A percentile compares a stretch with the other conserved stretches of the same genome.
These are phyloP conservation scores for Arbacia lixula DNA, from an alignment of 53 echinoderm and acorn worm species.

Conservation along the genomic window DNA sequence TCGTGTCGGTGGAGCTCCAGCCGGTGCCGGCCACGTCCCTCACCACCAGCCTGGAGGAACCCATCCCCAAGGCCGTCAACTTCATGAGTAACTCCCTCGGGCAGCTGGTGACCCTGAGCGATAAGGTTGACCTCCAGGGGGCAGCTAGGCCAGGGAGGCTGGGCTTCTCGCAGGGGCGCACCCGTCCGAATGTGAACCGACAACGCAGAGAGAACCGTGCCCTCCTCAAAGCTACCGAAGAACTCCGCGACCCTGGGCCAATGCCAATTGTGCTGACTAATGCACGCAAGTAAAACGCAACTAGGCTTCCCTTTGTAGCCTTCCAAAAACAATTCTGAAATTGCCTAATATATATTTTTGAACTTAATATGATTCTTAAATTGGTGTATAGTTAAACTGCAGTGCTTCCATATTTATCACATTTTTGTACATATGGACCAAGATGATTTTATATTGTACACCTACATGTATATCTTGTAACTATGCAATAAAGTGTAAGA, in stretches of 20 bases:
- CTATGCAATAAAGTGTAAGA: no score
- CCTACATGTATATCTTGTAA: no score
- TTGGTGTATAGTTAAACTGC: no score
- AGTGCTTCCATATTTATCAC: no score
- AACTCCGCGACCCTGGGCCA: conserved; percentile 15
- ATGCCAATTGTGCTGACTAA: conserved; percentile 48
- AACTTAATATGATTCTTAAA: no score
- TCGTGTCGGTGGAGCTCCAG: not conserved
- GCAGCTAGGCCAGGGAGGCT: conserved; percentile 59
- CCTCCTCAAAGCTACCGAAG: conserved; percentile 34
- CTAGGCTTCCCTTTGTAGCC: no score
- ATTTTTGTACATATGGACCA: no score
- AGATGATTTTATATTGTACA: no score
- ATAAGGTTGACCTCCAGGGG: conserved; percentile 64
- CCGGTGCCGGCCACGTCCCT: not conserved
- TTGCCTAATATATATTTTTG: no score
- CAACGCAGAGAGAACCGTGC: conserved; percentile 69
- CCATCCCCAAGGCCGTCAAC: conserved; percentile 77
- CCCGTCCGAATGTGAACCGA: conserved; percentile 79
- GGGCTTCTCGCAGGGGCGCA: conserved; percentile 73
- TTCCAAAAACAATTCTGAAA: no score
- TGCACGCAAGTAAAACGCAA: conserved; percentile 30
- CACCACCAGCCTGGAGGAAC: conserved; percentile 1
- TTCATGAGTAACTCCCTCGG: conserved; percentile 84
- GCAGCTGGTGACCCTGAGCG: conserved; percentile 72